Percentiles rank a stretch among this genome's conserved stretches.
phyloP scores from a whole-genome alignment of 2,888 invertebrate species.

The Eurytoma adleriae region DNA sequence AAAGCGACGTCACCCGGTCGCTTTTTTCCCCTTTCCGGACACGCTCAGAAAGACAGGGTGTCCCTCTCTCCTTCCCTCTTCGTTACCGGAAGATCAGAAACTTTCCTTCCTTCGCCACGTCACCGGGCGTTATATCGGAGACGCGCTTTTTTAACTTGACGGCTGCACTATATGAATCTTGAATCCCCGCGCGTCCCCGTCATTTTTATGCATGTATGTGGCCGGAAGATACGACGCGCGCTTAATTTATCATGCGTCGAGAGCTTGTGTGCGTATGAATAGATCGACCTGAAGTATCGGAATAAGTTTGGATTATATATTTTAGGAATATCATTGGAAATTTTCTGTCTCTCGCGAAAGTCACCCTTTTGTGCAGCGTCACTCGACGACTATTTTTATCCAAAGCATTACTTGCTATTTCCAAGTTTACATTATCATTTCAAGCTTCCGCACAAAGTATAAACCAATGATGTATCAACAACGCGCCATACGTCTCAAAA shows the following conservation, averaged over 20 bases:
- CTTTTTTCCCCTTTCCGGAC: neutral
- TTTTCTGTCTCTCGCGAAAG: no score
- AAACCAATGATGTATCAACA: no score
- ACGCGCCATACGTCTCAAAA: no score
- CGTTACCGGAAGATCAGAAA: constrained; percentile 30
- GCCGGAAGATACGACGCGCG: neutral
- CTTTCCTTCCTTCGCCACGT: constrained; percentile 17
- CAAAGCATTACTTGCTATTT: no score
- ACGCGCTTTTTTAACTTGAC: neutral
- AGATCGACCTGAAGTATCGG: no score
- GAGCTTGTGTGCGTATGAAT: no score
- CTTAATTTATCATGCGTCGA: neutral
- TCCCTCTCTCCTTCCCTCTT: neutral
- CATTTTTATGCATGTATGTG: constrained; percentile 16
- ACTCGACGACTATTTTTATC: no score
- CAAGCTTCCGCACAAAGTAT: no score
- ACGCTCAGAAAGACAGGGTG: constrained; percentile 10
- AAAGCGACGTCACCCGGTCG: neutral
- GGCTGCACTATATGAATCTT: neutral
- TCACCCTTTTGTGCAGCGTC: no score
- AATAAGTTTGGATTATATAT: neutral
- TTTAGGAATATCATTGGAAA: constrained; percentile 1
- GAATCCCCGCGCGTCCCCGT: neutral
- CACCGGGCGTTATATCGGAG: neutral
- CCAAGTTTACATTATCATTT: no score